These are phyloP conservation scores for Pelecanoides urinatrix DNA, from an alignment of 2,113 vertebrate genomes.

Conservation along the genomic window DNA sequence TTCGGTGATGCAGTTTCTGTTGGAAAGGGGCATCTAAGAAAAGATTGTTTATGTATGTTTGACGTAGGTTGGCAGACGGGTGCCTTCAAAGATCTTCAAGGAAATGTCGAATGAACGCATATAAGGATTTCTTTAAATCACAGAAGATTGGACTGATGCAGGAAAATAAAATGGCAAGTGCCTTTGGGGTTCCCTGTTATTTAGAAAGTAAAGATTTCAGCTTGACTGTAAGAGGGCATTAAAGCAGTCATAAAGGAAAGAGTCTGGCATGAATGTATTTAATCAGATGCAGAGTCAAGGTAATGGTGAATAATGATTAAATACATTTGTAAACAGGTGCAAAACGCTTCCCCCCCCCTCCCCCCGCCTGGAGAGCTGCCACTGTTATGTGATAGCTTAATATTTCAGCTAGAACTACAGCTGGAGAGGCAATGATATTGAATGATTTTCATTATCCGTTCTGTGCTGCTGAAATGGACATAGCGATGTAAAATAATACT, in stretches of 20 bases:
- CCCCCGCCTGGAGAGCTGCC: conserved; percentile 19
- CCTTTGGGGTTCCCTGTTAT: background rate
- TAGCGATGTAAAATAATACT: background rate
- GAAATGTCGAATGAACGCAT: background rate
- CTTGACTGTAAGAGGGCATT: background rate
- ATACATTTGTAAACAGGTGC: conserved; percentile 56
- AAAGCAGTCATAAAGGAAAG: background rate
- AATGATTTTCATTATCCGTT: conserved; percentile 7
- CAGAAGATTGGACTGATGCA: background rate
- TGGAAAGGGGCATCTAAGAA: background rate
- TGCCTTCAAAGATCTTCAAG: background rate
- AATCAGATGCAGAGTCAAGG: conserved; percentile 17
- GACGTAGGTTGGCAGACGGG: accelerated
- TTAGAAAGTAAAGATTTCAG: background rate
- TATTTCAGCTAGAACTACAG: conserved; percentile 43
- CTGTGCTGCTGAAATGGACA: background rate
- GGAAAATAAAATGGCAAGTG: background rate
- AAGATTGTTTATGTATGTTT: background rate
- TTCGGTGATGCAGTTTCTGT: background rate
- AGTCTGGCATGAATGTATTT: background rate
- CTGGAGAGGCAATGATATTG: conserved; percentile 37
- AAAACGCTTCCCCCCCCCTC: background rate
- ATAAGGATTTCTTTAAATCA: background rate
- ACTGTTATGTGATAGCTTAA: conserved; percentile 50
- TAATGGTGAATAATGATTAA: conserved; percentile 43